A percentile compares a stretch with the other conserved stretches of the same genome.
Conservation (phyloP, 2,113 vertebrate species). For the Gallinago undulata region DNA sequence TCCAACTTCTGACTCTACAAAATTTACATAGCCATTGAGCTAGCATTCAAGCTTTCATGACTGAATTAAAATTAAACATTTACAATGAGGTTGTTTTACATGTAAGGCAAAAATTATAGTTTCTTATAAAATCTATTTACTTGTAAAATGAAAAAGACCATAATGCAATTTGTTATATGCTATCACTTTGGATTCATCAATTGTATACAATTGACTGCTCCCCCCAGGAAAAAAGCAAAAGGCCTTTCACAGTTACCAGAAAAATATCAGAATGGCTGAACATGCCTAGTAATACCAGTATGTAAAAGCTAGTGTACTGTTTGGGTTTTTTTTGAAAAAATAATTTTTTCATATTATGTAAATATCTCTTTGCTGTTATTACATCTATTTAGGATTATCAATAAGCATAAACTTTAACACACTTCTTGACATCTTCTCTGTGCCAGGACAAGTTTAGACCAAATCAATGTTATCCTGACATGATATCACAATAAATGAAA, state of each 20-base stretch:
- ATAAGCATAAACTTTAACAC: not conserved
- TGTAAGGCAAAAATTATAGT: not conserved
- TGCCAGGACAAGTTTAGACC: not conserved
- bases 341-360: not conserved
- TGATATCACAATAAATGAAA: not conserved
- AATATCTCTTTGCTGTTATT: not conserved
- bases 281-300: not conserved
- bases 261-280: not conserved
- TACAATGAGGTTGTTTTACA: not conserved
- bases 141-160: not conserved
- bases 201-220: not conserved
- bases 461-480: not conserved
- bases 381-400: not conserved
- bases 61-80: slow-evolving; percentile 10
- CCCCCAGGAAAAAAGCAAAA: not conserved
- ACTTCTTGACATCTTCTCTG: not conserved
- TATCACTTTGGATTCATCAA: not conserved
- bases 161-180: not conserved
- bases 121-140: not conserved
- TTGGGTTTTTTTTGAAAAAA: not conserved
- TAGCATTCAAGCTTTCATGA: not conserved
- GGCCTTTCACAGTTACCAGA: not conserved
- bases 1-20: not conserved
- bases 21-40: slow-evolving; percentile 22
- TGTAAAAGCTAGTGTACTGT: not conserved